Conservation (phyloP, 2,113 vertebrate genomes). For the Chauna torquata region DNA sequence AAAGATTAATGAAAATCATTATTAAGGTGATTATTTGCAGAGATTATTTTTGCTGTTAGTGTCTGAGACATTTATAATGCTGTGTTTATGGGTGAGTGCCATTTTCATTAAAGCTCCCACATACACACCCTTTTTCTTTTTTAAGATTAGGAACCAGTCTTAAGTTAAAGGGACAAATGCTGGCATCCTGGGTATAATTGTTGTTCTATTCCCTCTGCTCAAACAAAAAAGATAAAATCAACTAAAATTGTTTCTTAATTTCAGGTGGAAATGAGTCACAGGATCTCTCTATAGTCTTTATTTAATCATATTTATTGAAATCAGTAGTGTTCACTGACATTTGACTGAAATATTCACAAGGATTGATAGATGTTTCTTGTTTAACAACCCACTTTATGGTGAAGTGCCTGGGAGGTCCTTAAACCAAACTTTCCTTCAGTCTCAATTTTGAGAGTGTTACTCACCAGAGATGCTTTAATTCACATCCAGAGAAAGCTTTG, state of each 20-base stretch:
- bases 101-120: conserved; percentile 3
- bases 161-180: conserved; percentile 20
- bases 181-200: not conserved
- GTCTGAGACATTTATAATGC: conserved; percentile 8
- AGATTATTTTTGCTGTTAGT: conserved; percentile 39
- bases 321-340: not conserved
- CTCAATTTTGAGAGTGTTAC: not conserved
- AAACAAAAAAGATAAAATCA: conserved; percentile 13
- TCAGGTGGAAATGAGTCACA: not conserved
- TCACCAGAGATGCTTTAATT: not conserved
- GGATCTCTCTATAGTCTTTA: not conserved
- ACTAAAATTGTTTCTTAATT: not conserved
- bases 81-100: not conserved
- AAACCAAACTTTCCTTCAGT: not conserved
- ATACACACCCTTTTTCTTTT: not conserved
- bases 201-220: not conserved
- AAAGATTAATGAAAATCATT: conserved; percentile 57
- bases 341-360: not conserved
- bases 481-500: not conserved
- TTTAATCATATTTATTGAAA: conserved; percentile 11
- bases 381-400: not conserved
- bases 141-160: not conserved
- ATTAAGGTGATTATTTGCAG: conserved; percentile 34
- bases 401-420: not conserved
- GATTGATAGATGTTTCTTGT: not conserved